Base-by-base conservation (phyloP, 2,113 vertebrate genomes). In the Dromas ardeola region DNA sequence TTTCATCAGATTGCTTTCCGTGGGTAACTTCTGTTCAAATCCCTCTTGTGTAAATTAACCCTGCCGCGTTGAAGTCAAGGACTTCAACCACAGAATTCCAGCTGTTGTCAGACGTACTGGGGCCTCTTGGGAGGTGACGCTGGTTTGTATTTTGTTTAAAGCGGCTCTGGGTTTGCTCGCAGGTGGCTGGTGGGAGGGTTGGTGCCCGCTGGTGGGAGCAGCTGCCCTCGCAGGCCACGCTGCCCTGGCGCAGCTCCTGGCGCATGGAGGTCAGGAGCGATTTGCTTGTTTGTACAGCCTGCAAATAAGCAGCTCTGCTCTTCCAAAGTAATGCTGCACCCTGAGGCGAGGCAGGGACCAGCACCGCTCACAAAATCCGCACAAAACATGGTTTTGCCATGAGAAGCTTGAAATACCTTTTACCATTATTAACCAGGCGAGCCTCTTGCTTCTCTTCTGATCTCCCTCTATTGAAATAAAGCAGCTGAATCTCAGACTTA, bases 111-210 rank as follows among this genome's bases (percentile, higher is more conserved):
- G 90, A 32, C 1, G 2, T 26, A 9, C 14, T 6, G 36, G 23
- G 1, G 1, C 14, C 55, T 49, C 78, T 20, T 42, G 43, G 59
- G 55, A 88, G 67, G 16, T 7, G n/a, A 17, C 1, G 2, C 38
- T 20, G 72, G 7, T 21, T 59, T 80, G 58, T 49, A 21, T 45
- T 26, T 13, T 29, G 32, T 61, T 58, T 15, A 13, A 72, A 81
- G 63, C 0, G 1, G n/a, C 0, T 0, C 50, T 49, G 1, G 0
- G 45, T 50, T 84, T 50, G 49, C 67, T 43, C 3, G 4, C 38
- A 9, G 53, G 42, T 55, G 74, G 40, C 22, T 6, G 4, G 23
- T 13, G 36, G 55, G 76, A 77, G 42, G 38, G 34, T 29, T 52
- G 38, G 14, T 61, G 59, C 14, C 45, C 4, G 3, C 61, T 34